Conservation (phyloP, 2,113 vertebrate genomes). For the Bagarius yarrelli region DNA sequence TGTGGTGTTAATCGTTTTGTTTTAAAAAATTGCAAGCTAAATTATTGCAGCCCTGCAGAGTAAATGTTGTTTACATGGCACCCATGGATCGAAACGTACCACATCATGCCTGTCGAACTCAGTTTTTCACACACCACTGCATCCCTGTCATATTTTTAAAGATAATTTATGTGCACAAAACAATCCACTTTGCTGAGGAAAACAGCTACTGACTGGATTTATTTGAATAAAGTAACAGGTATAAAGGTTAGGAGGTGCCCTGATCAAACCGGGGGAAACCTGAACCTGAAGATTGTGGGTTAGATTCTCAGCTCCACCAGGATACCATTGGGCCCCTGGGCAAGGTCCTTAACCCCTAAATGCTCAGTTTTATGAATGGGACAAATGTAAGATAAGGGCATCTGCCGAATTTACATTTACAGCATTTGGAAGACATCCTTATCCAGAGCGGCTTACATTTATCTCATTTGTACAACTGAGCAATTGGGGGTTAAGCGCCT, state of each 20-base stretch:
- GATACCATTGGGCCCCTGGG: too few species aligned
- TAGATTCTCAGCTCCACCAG: too few species aligned
- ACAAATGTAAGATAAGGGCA: too few species aligned
- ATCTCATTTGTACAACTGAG: too few species aligned
- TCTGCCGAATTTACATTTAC: too few species aligned
- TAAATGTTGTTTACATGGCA: constrained; percentile 30
- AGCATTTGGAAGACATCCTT: too few species aligned
- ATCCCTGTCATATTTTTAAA: constrained; percentile 49
- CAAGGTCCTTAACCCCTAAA: too few species aligned
- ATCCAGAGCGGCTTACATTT: too few species aligned
- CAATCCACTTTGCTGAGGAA: constrained; percentile 17
- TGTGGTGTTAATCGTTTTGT: constrained; percentile 15
- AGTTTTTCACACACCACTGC: constrained; percentile 2
- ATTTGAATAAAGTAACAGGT: constrained; percentile 40
- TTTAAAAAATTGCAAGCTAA: constrained; percentile 18
- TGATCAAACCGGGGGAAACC: too few species aligned
- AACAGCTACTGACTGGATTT: constrained; percentile 15
- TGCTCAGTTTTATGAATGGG: too few species aligned
- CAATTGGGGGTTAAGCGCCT: too few species aligned
- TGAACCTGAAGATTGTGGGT: too few species aligned
- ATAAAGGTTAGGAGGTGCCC: constrained; percentile 26
- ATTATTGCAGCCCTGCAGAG: constrained; percentile 15
- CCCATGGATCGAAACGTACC: constrained; percentile 22
- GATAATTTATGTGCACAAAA: constrained; percentile 55
- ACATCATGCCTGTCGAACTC: constrained; percentile 6